A percentile compares a stretch with the other conserved stretches of the same genome.
Conservation (phyloP, 2,888 invertebrate species). For the Alloscopus bannaensis region DNA sequence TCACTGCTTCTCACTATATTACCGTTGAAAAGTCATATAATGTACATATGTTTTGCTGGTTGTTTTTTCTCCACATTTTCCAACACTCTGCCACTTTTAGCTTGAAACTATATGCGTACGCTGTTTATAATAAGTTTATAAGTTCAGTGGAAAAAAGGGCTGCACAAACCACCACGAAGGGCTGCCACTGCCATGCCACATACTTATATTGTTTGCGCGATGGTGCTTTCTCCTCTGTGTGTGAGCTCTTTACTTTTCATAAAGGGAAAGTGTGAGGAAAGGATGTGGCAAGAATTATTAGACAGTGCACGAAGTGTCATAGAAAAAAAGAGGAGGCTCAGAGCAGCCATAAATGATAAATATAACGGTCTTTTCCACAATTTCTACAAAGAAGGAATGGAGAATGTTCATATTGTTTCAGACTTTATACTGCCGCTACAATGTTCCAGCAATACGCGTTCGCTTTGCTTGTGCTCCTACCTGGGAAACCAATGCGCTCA, state of each 20-base stretch:
- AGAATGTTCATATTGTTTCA: too few relatives aligned
- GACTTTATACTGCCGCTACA: background rate
- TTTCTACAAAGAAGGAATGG: too few relatives aligned
- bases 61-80: constrained; percentile 4
- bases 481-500: constrained; percentile 41
- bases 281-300: constrained; percentile 64
- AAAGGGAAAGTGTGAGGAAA: constrained; percentile 30
- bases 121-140: constrained; percentile 45
- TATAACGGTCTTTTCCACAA: constrained; percentile 48
- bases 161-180: constrained; percentile 15
- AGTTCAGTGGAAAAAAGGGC: constrained; percentile 28
- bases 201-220: constrained; percentile 7
- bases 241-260: constrained; percentile 21
- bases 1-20: constrained; percentile 34
- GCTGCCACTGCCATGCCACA: background rate
- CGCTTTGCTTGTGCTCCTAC: constrained; percentile 10
- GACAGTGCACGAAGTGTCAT: constrained; percentile 53
- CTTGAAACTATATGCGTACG: constrained; percentile 20
- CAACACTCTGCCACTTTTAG: too few relatives aligned
- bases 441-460: background rate
- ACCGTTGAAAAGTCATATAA: background rate
- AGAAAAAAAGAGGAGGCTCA: constrained; percentile 40
- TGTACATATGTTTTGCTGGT: constrained; percentile 17
- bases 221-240: constrained; percentile 19
- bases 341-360: constrained; percentile 64